Conservation (phyloP, 2,888 invertebrate species). For the Andrena minutula region DNA sequence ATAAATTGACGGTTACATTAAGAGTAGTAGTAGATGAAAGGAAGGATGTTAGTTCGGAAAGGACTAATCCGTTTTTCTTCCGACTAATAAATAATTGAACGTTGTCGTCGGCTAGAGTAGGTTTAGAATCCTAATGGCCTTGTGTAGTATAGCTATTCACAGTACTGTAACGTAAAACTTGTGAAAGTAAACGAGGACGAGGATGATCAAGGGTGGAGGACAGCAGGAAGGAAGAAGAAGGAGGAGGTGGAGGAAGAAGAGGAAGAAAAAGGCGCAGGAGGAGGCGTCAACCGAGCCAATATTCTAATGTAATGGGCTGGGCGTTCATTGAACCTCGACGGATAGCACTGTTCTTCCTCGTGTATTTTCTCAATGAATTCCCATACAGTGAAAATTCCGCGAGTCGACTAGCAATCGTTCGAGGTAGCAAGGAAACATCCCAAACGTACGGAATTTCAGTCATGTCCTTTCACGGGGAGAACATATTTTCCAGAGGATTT, state of each 20-base stretch:
- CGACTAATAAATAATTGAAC: no score
- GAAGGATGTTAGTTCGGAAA: no score
- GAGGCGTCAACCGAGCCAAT: conserved; percentile 77
- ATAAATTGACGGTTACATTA: no score
- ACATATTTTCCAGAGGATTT: neutral
- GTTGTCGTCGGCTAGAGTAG: neutral
- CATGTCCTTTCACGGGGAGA: neutral
- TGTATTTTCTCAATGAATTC: conserved; percentile 64
- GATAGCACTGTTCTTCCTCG: conserved; percentile 70
- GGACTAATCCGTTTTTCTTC: no score
- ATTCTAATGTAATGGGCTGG: conserved; percentile 81
- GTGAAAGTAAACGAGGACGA: conserved; percentile 8
- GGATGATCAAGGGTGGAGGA: conserved; percentile 14
- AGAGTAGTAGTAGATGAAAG: no score
- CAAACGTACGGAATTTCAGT: conserved; percentile 20
- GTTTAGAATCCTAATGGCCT: neutral
- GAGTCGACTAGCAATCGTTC: conserved; percentile 11
- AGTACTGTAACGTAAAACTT: neutral
- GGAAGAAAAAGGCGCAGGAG: conserved; percentile 61
- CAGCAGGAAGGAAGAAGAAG: conserved; percentile 24
- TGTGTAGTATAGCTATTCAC: neutral
- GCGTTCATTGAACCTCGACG: conserved; percentile 79
- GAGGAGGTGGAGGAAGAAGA: conserved; percentile 53
- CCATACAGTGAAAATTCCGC: conserved; percentile 38
- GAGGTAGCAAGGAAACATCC: neutral